phyloP scores from a whole-genome alignment of 1,140 invertebrate genomes.

The Orchesella cincta region DNA sequence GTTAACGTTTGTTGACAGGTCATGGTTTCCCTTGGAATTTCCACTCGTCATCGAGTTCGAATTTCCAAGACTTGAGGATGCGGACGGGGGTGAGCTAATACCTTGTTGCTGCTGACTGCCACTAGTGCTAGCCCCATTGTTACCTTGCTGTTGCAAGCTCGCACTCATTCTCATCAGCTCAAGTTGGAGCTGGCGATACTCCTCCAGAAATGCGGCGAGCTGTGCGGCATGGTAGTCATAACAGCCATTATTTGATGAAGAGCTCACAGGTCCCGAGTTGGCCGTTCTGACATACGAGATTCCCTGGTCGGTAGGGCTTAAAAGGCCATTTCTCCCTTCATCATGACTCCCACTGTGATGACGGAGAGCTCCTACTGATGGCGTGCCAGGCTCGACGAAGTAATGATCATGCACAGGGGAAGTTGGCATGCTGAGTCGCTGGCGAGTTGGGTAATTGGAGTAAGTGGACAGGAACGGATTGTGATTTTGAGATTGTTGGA shows the following conservation, averaged over 20 bases:
- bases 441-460: slow-evolving; percentile 28
- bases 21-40: neutral
- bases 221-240: slow-evolving; percentile 76
- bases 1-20: neutral
- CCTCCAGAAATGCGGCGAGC: slow-evolving; percentile 72
- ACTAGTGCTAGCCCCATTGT: neutral
- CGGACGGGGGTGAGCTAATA: neutral
- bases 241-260: neutral
- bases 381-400: slow-evolving; percentile 5
- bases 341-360: slow-evolving; percentile 51
- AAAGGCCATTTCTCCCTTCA: neutral
- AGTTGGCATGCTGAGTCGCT: slow-evolving; percentile 54
- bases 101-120: neutral
- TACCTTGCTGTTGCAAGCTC: slow-evolving; percentile 22
- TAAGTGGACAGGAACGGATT: slow-evolving; percentile 2
- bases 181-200: slow-evolving; percentile 72
- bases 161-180: slow-evolving; percentile 72
- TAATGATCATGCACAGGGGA: slow-evolving; percentile 52
- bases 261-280: slow-evolving; percentile 8
- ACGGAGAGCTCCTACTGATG: slow-evolving; percentile 11
- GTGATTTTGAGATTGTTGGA: neutral
- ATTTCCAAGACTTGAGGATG: neutral
- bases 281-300: slow-evolving; percentile 16
- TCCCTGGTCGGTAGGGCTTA: neutral
- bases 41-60: neutral